Base-by-base conservation (phyloP, 2,797 vertebrate species). In the Strix occidentalis region DNA sequence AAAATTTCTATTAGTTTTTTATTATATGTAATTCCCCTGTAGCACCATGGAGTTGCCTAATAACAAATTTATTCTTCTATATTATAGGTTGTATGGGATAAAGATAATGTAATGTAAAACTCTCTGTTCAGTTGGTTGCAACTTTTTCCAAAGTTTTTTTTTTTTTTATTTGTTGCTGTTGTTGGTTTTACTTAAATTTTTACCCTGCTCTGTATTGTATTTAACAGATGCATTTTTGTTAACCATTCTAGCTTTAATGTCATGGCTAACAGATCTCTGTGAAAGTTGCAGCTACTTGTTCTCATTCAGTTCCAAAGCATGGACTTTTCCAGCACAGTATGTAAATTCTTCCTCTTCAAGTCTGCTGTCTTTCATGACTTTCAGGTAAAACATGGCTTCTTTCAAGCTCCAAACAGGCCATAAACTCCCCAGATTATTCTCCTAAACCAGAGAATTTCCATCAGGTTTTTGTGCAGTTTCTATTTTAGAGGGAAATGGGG, bases 1-100 rank as follows among this genome's bases (percentile, higher is more conserved):
- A 95, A 95, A 88, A 94, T 95, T 94, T 86, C 82, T 86, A 72
- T 95, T 91, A 86, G 57, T n/a, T 93, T 95, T 96, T 96, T 95
- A 88, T 89, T 76, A 71, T 45, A 84, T 76, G 58, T 76, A 88
- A 90, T 88, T 95, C 72, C 80, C 87, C 72, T 86, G 46, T 90
- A 94, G 91, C 91, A 90, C 53, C 69, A 69, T 63, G 69, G 79
- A 84, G 46, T 84, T 93, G 29, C 58, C 74, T 93, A 90, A 84
- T 84, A 95, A 81, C 50, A 86, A 95, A 90, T 79, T 75, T 88
- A 37, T 50, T 75, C 39, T 79, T 84, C 43, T 69, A 24, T 83
- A 3, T 71, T 72, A 84, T 21, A 66, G 21, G 17, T 69, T 80
- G 14, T 58, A 46, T 35, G 46, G 58, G 50, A 84, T 78, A 76